Percentiles rank a stretch among this genome's conserved stretches.
Conservation (phyloP, 2,113 vertebrate genomes). For the Rattus rattus region DNA sequence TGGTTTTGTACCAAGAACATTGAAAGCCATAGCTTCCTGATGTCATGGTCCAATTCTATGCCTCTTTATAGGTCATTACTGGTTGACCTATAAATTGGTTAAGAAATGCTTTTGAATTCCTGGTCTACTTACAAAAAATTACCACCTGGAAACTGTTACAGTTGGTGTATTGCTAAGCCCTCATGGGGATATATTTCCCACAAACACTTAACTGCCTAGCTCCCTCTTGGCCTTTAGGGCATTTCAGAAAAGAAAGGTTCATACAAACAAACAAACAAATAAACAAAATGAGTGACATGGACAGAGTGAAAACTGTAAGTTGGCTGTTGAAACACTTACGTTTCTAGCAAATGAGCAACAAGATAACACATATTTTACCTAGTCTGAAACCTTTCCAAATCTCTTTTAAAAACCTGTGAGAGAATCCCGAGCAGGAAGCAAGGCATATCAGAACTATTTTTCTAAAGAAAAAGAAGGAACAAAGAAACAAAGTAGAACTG, state of each 20-base stretch:
- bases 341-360: neutral
- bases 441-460: constrained; percentile 5
- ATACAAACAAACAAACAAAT: neutral
- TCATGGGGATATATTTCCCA: neutral
- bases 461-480: neutral
- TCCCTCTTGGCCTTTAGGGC: neutral
- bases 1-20: neutral
- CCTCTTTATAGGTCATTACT: neutral
- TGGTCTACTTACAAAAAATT: constrained; percentile 39
- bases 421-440: constrained; percentile 38
- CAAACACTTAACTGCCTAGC: constrained; percentile 25
- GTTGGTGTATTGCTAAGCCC: neutral
- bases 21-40: neutral
- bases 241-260: neutral
- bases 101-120: neutral
- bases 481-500: neutral
- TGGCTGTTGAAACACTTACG: neutral
- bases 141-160: neutral
- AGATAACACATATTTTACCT: neutral
- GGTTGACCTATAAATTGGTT: neutral
- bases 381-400: neutral
- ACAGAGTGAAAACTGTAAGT: neutral
- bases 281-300: neutral
- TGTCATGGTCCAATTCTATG: neutral
- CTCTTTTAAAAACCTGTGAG: neutral